Base-by-base conservation (phyloP, 2,888 invertebrate species). In the Troides aeacus region DNA sequence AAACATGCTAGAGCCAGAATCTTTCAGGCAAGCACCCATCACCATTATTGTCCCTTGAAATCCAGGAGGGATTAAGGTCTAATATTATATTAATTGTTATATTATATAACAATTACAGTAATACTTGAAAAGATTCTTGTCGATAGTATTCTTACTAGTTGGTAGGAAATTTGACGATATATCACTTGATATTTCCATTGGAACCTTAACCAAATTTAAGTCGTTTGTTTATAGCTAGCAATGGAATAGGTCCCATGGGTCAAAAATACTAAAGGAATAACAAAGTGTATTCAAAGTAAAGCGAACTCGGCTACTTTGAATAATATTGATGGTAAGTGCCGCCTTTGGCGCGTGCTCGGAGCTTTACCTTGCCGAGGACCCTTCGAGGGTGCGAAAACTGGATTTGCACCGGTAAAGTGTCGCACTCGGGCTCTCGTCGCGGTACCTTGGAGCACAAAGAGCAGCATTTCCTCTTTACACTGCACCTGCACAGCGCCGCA, bases 391-490 rank as follows among this genome's bases (percentile, higher is more conserved):
- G 50, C 66, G 71, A 72, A 67, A 69, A 70, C 71, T 68, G 57
- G 70, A 70, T 62, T 65, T 69, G 73, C 68, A 73, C 71, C 71
- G 72, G 72, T 65, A 70, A 74, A 72, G 71, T 74, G 62, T 71
- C 70, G 69, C 72, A 69, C 73, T 72, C 65, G 59, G 65, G 69
- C 76, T 72, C 74, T 73, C 69, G 72, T 76, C 72, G 75, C 74
- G 74, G 72, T 74, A 80, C 77, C 78, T 78, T 76, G 71, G 74
- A 72, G 76, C 78, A 78, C 77, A 81, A 81, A 82, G 78, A 77
- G 78, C 79, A 78, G 78, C 74, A 77, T 78, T 79, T 73, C 30
- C 74, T 68, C 68, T 67, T 66, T 69, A 65, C 62, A 57, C 65
- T 46, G 30, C 30, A 65, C 61, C 62, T 53, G 56, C 65, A 53